phyloP scores from a whole-genome alignment of 1,140 invertebrate species.

The Danaus melanippus region DNA sequence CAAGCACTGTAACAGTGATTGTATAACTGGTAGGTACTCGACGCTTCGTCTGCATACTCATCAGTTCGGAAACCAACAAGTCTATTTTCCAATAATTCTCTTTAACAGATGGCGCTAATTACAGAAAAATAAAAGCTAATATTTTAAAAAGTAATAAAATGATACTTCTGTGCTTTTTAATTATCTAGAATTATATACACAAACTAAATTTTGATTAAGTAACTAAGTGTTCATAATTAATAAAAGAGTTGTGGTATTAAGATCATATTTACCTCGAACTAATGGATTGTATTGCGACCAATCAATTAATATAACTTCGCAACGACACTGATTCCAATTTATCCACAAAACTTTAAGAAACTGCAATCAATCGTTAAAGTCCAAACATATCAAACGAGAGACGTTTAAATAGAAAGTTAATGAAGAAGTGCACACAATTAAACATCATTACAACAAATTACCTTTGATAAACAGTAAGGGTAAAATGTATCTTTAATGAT shows the following conservation, averaged over 20 bases:
- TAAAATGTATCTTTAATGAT: too few species aligned
- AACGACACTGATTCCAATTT: conserved; percentile 43
- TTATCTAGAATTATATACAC: not conserved
- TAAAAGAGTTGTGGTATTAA: not conserved
- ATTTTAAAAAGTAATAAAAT: not conserved
- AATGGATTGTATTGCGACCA: conserved; percentile 48
- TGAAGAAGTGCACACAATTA: not conserved
- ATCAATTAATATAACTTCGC: conserved; percentile 52
- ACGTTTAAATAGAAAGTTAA: conserved; percentile 1
- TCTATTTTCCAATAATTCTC: conserved; percentile 27
- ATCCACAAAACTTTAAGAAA: conserved; percentile 39
- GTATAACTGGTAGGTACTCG: conserved; percentile 34
- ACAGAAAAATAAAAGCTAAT: not conserved
- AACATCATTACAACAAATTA: too few species aligned
- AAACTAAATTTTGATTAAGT: not conserved
- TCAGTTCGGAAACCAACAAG: conserved; percentile 43
- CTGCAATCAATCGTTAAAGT: conserved; percentile 28
- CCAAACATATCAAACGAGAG: too few species aligned
- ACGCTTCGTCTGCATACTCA: conserved; percentile 35
- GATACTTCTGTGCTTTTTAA: too few species aligned
- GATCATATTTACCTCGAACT: conserved; percentile 30
- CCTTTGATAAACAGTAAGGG: too few species aligned
- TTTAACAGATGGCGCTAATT: conserved; percentile 8
- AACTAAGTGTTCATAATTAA: too few species aligned
- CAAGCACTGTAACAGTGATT: conserved; percentile 28